These are phyloP conservation scores for Bombus vancouverensis DNA, from an alignment of 1,140 invertebrate species.

Conservation along the genomic window DNA sequence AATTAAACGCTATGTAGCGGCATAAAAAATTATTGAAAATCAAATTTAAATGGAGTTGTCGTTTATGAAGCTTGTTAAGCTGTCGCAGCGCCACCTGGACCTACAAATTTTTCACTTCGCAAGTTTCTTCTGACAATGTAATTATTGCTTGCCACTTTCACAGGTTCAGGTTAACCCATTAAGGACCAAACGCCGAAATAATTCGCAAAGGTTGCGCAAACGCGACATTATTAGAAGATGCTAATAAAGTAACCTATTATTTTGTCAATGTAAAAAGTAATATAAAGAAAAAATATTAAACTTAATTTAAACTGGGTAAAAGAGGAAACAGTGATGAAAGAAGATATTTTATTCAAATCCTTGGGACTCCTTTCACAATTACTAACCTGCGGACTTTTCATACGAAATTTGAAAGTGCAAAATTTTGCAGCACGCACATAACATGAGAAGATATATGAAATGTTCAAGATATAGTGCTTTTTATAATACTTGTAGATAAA, in stretches of 20 bases:
- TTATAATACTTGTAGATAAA: too few relatives aligned
- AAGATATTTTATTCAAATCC: not conserved
- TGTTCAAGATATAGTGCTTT: too few relatives aligned
- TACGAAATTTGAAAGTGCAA: too few relatives aligned
- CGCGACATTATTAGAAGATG: not conserved
- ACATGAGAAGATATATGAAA: too few relatives aligned
- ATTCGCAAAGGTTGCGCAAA: not conserved
- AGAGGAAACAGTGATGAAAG: not conserved
- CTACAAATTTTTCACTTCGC: not conserved
- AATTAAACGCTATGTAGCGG: not conserved
- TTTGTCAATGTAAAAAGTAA: not conserved
- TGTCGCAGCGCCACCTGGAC: not conserved
- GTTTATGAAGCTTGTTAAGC: not conserved
- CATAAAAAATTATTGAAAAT: not conserved
- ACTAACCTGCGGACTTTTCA: too few relatives aligned
- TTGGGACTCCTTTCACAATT: not conserved
- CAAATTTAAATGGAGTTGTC: not conserved
- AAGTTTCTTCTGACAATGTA: not conserved
- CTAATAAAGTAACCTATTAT: not conserved
- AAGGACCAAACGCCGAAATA: not conserved
- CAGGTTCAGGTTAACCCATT: not conserved
- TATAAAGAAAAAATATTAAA: not conserved
- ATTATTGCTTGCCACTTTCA: not conserved
- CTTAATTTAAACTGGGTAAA: not conserved
- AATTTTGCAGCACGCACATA: too few relatives aligned